These are phyloP conservation scores for Saturnia pavonia DNA, from an alignment of 2,888 invertebrate species.

Conservation along the genomic window DNA sequence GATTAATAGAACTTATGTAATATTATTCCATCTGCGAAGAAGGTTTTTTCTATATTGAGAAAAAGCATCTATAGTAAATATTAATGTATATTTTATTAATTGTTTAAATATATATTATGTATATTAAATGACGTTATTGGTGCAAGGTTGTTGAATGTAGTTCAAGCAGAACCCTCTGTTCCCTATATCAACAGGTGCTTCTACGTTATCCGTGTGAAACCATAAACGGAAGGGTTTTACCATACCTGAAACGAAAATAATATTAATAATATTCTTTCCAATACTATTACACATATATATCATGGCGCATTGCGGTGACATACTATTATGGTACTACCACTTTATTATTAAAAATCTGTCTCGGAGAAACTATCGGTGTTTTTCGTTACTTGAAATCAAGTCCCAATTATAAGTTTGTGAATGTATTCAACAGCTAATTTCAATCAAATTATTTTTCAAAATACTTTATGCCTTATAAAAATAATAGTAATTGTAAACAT, in stretches of 20 bases:
- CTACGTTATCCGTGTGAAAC: conserved; percentile 89
- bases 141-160: conserved; percentile 93
- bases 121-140: conserved; percentile 75
- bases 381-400: no score
- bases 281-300: neutral
- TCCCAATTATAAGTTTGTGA: no score
- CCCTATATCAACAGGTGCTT: conserved; percentile 87
- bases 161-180: conserved; percentile 92
- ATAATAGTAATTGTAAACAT: no score
- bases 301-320: no score
- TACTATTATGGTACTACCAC: no score
- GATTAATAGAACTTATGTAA: neutral
- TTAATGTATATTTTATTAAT: neutral
- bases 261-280: neutral
- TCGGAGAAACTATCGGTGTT: no score
- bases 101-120: conserved; percentile 2
- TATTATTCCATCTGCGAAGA: no score
- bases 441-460: no score
- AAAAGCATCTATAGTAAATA: neutral
- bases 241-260: conserved; percentile 81
- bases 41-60: neutral
- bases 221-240: conserved; percentile 90
- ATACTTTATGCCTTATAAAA: no score
- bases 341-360: no score
- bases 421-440: no score